Evolutionary conservation across 2,888 invertebrate genomes (phyloP), one percentile per base, ranked within the genome.

Genomic region (Spicauda simplicius): DNA sequence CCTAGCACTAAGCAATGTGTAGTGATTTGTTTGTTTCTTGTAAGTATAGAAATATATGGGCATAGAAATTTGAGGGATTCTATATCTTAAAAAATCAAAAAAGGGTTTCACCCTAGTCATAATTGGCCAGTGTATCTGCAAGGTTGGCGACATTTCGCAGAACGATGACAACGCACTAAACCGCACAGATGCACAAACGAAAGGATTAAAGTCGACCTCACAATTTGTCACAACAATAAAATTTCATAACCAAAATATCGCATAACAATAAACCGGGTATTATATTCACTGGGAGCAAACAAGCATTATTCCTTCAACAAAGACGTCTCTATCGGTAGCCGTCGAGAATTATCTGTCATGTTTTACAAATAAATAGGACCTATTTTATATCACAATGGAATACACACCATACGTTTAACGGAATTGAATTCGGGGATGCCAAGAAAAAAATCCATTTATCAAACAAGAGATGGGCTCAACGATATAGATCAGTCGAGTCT

Each of bases 191-290:
- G 84, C 70, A 81, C 77, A 83, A 83, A 77, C 82, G 80, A 87
- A 89, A 88, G 89, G 89, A 81, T 90, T 89, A 89, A 80, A 78
- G 77, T 73, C 77, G 80, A 83, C 84, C 82, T 81, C 82, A 87
- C 90, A 88, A 91, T 92, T 91, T 91, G 91, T 91, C 91, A 91
- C 79, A 88, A 91, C 84, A 88, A 86, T 82, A 85, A 80, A 83
- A 75, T 87, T 90, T 88, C 89, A 90, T 91, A 92, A 91, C 87
- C 87, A 86, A 87, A 91, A 91, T 88, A 90, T 79, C 77, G 72
- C 71, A 76, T 72, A 84, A 90, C 89, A 90, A 90, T 83, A 78
- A 80, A 73, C 75, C 73, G 76, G 77, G 80, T 84, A 77, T 88
- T 88, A 81, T 88, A 81, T 82, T 85, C 79, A 78, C 85, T 82